These are phyloP conservation scores for Cancer borealis DNA, from an alignment of 2,888 invertebrate species.

Conservation along the genomic window DNA sequence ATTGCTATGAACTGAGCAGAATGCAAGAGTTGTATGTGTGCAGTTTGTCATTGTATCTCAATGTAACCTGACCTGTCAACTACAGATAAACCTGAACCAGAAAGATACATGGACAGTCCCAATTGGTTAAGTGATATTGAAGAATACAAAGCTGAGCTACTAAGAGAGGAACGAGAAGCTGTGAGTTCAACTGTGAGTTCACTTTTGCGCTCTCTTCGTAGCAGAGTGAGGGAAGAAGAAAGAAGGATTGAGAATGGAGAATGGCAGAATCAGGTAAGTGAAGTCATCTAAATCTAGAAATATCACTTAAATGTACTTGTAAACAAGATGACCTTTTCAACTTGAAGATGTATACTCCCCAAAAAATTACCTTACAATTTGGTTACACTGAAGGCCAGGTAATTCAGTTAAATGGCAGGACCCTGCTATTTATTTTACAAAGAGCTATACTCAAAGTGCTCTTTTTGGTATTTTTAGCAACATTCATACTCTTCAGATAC, in stretches of 20 bases:
- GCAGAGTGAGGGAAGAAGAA: conserved; percentile 2
- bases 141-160: background rate
- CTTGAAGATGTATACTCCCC: background rate
- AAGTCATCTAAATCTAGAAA: background rate
- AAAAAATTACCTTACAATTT: background rate
- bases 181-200: conserved; percentile 2
- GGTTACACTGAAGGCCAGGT: background rate
- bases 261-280: background rate
- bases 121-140: conserved; percentile 51
- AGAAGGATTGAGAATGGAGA: background rate
- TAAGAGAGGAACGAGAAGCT: conserved; percentile 60
- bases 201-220: conserved; percentile 23
- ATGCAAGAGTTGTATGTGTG: background rate
- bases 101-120: conserved; percentile 57
- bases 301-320: background rate
- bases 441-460: background rate
- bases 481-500: too few relatives aligned
- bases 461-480: too few relatives aligned
- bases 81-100: conserved; percentile 64
- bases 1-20: background rate
- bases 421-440: background rate
- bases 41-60: background rate
- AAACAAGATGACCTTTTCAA: background rate
- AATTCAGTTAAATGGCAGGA: background rate
- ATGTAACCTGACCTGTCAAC: background rate